Conservation (phyloP, 2,888 invertebrate genomes). For the Eremobia ochroleuca region DNA sequence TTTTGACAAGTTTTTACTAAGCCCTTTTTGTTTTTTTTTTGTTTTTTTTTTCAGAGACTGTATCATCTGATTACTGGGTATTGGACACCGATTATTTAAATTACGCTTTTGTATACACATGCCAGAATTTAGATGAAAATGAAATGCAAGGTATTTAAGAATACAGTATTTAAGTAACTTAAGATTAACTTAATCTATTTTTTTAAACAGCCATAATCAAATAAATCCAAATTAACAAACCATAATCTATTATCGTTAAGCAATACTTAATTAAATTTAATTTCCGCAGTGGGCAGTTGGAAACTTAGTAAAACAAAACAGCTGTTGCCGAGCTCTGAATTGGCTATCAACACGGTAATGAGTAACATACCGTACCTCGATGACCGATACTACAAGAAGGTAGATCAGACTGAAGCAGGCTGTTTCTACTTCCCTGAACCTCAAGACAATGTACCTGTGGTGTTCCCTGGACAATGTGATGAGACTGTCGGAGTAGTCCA, state of each 20-base stretch:
- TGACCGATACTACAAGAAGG: conserved; percentile 70
- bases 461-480: conserved; percentile 82
- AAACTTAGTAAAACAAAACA: conserved; percentile 80
- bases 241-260: background rate
- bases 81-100: conserved; percentile 92
- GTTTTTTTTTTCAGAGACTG: conserved; percentile 75
- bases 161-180: background rate
- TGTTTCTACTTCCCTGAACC: conserved; percentile 85
- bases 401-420: conserved; percentile 75
- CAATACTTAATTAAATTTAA: background rate
- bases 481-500: conserved; percentile 69
- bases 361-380: conserved; percentile 74
- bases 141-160: conserved; percentile 82
- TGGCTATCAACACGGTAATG: conserved; percentile 72
- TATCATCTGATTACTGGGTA: conserved; percentile 90
- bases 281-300: conserved; percentile 79
- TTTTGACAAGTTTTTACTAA: background rate
- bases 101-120: conserved; percentile 93
- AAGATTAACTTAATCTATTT: no score
- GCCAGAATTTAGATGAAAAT: conserved; percentile 87
- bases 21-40: no score
- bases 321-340: conserved; percentile 64
- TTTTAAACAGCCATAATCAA: background rate
- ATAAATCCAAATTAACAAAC: background rate
- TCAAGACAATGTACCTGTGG: conserved; percentile 74